A percentile compares a stretch with the other conserved stretches of the same genome.
These are phyloP conservation scores for Temnothorax unifasciatus DNA, from an alignment of 2,888 invertebrate genomes.

Conservation along the genomic window DNA sequence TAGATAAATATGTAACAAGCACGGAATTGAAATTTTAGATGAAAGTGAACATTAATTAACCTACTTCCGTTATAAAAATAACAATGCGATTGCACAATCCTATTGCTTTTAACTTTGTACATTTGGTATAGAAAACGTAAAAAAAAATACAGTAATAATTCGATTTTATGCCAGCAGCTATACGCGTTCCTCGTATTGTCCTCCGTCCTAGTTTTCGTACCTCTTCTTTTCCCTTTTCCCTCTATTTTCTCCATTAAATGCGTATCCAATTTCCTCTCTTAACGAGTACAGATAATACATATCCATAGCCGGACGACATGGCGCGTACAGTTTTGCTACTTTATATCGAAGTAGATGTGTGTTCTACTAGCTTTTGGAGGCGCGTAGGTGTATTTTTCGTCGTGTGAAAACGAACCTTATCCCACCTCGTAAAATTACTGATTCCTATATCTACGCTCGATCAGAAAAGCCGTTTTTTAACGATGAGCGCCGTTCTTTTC, in stretches of 20 bases:
- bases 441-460: slow-evolving; percentile 61
- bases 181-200: slow-evolving; percentile 19
- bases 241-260: slow-evolving; percentile 58
- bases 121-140: background rate
- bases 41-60: slow-evolving; percentile 3
- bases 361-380: slow-evolving; percentile 71
- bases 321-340: slow-evolving; percentile 57
- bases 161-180: slow-evolving; percentile 33
- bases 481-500: slow-evolving; percentile 6
- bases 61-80: slow-evolving; percentile 13
- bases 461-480: slow-evolving; percentile 25
- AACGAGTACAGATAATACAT: slow-evolving; percentile 57
- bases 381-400: slow-evolving; percentile 69
- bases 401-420: slow-evolving; percentile 49
- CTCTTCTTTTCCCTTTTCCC: background rate
- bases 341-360: slow-evolving; percentile 66
- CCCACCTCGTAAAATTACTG: slow-evolving; percentile 28
- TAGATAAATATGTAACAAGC: slow-evolving; percentile 5
- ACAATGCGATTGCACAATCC: slow-evolving; percentile 20
- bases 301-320: slow-evolving; percentile 50
- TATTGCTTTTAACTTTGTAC: background rate
- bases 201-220: background rate
- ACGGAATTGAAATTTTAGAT: slow-evolving; percentile 1
- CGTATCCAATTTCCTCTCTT: slow-evolving; percentile 59
- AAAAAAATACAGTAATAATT: background rate